Evolutionary conservation across 2,113 vertebrate genomes (phyloP).

Genomic region (Lophotis ruficrista): DNA sequence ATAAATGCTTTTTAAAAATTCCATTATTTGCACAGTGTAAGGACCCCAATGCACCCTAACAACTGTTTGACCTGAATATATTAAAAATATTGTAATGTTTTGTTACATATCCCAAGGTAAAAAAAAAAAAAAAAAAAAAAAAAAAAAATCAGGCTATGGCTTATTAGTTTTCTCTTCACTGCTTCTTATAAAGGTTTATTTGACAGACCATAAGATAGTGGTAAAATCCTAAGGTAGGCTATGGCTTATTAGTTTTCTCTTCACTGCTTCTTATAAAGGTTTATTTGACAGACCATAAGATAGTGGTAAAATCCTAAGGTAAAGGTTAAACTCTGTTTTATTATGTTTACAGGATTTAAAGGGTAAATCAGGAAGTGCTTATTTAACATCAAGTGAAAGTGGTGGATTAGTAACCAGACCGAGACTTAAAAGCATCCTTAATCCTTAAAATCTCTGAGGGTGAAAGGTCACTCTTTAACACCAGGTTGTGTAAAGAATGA

Average conservation of each 20-base stretch:
- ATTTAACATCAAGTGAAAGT: conserved; percentile 89
- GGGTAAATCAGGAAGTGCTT: conserved; percentile 84
- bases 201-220: conserved; percentile 73
- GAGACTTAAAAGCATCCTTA: conserved; percentile 88
- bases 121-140: conserved; percentile 53
- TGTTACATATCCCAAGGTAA: conserved; percentile 76
- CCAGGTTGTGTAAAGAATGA: conserved; percentile 87
- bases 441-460: conserved; percentile 91
- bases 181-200: conserved; percentile 78
- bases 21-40: conserved; percentile 67
- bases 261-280: conserved; percentile 75
- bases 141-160: conserved; percentile 64
- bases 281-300: conserved; percentile 76
- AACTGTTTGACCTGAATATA: conserved; percentile 77
- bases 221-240: conserved; percentile 87
- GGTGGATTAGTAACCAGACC: conserved; percentile 84
- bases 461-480: conserved; percentile 92
- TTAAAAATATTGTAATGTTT: conserved; percentile 83
- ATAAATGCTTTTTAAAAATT: conserved; percentile 62
- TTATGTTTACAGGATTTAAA: conserved; percentile 86
- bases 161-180: conserved; percentile 82
- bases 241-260: conserved; percentile 83
- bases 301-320: conserved; percentile 84
- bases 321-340: conserved; percentile 87
- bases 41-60: conserved; percentile 36